Evolutionary conservation across 2,888 invertebrate genomes (phyloP).

Genomic region (Folsomia candida): DNA sequence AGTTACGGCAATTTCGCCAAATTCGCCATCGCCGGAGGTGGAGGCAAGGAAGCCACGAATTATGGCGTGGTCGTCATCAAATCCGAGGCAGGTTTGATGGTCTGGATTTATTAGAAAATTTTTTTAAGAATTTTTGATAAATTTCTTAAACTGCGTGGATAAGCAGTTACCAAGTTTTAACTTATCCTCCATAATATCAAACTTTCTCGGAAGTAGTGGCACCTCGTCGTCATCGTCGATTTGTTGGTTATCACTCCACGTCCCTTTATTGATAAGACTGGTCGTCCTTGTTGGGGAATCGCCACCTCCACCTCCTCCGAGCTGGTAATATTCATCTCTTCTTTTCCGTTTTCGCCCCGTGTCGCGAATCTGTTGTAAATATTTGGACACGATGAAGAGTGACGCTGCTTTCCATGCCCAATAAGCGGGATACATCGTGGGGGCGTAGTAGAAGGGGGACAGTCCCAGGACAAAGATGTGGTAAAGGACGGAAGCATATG

Average conservation of each 20-base stretch:
- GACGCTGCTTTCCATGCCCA: not conserved
- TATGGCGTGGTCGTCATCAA: not conserved
- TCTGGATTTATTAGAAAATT: not conserved
- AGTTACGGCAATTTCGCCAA: not conserved
- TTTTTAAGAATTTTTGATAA: not conserved
- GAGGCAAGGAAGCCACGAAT: not conserved
- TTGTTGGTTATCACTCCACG: no score
- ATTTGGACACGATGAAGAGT: no score
- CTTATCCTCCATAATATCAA: not conserved
- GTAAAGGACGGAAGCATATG: not conserved
- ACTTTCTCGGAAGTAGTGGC: not conserved
- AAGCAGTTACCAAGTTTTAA: not conserved
- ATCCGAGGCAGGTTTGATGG: not conserved
- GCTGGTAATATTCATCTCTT: no score
- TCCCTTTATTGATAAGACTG: no score
- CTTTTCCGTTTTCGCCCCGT: no score
- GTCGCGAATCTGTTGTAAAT: no score
- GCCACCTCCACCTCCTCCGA: no score
- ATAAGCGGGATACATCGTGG: slow-evolving; percentile 1
- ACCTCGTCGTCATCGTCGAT: no score
- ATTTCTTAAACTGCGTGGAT: not conserved
- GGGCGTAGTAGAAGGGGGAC: slow-evolving; percentile 1
- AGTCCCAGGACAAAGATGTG: not conserved
- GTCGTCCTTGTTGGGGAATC: no score
- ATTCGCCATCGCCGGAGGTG: not conserved